Evolutionary conservation across 2,888 invertebrate species (phyloP).

Genomic region (Cylindroiulus punctatus): DNA sequence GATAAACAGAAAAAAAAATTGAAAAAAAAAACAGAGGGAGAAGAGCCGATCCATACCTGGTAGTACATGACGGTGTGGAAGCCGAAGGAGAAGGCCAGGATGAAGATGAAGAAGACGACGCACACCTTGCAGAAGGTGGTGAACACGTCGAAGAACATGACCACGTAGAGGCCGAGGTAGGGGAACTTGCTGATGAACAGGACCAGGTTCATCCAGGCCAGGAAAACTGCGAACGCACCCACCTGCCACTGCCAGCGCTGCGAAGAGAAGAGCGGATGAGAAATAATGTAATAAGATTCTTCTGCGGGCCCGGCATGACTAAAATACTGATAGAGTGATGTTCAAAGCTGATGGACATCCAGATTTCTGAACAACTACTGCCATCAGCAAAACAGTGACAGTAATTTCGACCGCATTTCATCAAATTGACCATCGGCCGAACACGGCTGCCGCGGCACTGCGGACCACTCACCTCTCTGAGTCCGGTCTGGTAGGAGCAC

Average conservation of each 20-base stretch:
- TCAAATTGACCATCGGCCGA: too few species aligned
- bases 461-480: slow-evolving; percentile 63
- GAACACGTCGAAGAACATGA: slow-evolving; percentile 66
- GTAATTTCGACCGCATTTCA: too few species aligned
- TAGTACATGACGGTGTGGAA: slow-evolving; percentile 63
- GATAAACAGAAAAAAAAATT: too few species aligned
- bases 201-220: slow-evolving; percentile 66
- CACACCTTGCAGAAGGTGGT: slow-evolving; percentile 65
- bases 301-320: too few species aligned
- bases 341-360: too few species aligned
- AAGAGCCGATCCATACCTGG: too few species aligned
- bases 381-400: background rate
- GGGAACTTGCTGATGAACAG: slow-evolving; percentile 66
- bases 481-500: slow-evolving; percentile 66
- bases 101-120: slow-evolving; percentile 65
- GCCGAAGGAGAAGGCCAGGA: slow-evolving; percentile 63
- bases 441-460: background rate
- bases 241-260: slow-evolving; percentile 69
- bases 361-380: background rate
- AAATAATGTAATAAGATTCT: too few species aligned
- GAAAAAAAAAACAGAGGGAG: too few species aligned
- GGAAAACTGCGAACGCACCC: slow-evolving; percentile 68
- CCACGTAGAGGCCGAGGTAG: slow-evolving; percentile 65
- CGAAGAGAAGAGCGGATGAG: background rate
- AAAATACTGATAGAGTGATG: too few species aligned